phyloP scores from a whole-genome alignment of 2,888 invertebrate genomes.

The Drosophila neoperkinsi region DNA sequence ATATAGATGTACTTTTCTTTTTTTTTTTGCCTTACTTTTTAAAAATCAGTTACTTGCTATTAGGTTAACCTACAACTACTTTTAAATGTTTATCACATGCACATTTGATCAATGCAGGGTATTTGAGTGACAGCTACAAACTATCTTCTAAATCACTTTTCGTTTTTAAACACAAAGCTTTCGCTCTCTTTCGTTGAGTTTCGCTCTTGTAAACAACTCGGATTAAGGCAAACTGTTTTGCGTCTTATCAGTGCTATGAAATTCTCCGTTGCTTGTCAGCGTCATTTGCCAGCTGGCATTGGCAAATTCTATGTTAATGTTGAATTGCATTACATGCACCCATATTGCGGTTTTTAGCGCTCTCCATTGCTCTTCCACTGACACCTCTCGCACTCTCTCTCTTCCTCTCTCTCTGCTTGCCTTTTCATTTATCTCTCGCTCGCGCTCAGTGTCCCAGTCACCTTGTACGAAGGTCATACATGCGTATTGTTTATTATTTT shows the following conservation, averaged over 20 bases:
- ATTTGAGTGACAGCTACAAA: conserved; percentile 11
- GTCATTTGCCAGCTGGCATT: conserved; percentile 37
- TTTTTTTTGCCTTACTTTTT: not conserved
- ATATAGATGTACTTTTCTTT: not conserved
- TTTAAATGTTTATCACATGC: not conserved
- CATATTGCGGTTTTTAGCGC: conserved; percentile 16
- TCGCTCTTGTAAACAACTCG: conserved; percentile 67
- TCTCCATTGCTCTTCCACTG: conserved; percentile 7
- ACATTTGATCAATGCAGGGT: conserved; percentile 22
- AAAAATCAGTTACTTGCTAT: not conserved
- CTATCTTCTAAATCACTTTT: conserved; percentile 8
- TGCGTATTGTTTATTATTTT: conserved; percentile 79
- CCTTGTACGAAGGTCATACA: conserved; percentile 87
- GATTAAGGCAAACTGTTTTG: conserved; percentile 32
- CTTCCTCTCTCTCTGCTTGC: not conserved
- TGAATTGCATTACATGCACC: conserved; percentile 24
- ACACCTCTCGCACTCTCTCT: not conserved
- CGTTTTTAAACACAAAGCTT: conserved; percentile 21
- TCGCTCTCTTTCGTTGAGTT: conserved; percentile 21
- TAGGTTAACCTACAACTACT: not conserved
- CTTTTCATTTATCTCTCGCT: conserved; percentile 6
- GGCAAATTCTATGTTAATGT: conserved; percentile 30
- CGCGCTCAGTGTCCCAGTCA: conserved; percentile 83
- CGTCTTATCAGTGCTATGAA: conserved; percentile 48
- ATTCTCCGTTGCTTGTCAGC: conserved; percentile 36